Base-by-base conservation (phyloP, 2,888 invertebrate genomes). In the Bembecia ichneumoniformis region DNA sequence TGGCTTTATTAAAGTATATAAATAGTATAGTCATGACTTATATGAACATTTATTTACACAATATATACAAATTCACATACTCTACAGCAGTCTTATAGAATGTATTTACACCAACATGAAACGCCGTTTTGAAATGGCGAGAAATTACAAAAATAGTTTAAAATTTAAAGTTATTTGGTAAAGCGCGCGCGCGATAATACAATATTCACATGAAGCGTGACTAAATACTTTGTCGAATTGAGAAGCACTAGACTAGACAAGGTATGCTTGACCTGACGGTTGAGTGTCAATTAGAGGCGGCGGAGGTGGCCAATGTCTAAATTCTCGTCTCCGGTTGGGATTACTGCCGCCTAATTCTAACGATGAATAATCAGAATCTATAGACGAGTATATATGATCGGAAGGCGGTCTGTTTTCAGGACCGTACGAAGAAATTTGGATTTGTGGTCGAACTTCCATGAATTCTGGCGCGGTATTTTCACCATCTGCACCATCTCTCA, bases 311-410 rank as follows among this genome's bases (percentile, higher is more conserved):
- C 87, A 87, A 51, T 86, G 82, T 59, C 86, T 72, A 49, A 83
- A 78, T 46, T 87, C 84, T 54, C 83, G 73, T 55, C 86, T 71
- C 57, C 86, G 70, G 58, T 78, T 84, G 16, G 77, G 77, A 66
- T 82, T 80, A 66, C 75, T 79, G 48, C 72, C 81, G 57, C 81
- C 94, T 68, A 92, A 88, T 61, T 95, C 95, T 74, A 95, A 89
- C 47, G 94, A 93, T 58, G 94, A 94, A 71, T 95, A 95, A 79
- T 95, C 95, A 50, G 95, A 95, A 83, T 96, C 95, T 77, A 96
- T 96, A 71, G 94, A 95, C 51, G 95, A 95, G 76, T 96, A 96
- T 68, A 96, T 95, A 78, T 95, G 95, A 82, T 96, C 95, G 54
- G 94, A 94, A 14, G 94, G 91, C 35, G 95, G 95, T 63, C 94